Conservation (phyloP, 2,888 invertebrate species). For the Liodrosophila aerea region DNA sequence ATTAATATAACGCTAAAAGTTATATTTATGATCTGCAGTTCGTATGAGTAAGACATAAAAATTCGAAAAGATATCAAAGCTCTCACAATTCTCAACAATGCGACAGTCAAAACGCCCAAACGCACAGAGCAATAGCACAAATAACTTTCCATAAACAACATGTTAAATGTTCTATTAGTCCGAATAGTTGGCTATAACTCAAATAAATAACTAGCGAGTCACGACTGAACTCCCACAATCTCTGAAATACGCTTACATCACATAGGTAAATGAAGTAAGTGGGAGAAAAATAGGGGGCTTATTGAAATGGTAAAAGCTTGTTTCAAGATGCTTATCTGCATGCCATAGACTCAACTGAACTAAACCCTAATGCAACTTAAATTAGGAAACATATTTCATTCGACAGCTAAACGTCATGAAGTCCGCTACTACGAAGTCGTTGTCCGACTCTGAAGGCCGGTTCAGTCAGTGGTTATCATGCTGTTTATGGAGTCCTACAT, state of each 20-base stretch:
- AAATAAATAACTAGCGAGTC: slow-evolving; percentile 20
- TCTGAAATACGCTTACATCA: slow-evolving; percentile 24
- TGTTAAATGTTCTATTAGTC: slow-evolving; percentile 43
- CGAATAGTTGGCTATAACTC: slow-evolving; percentile 50
- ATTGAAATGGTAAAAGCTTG: slow-evolving; percentile 60
- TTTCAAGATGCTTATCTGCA: slow-evolving; percentile 59
- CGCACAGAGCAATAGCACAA: slow-evolving; percentile 81
- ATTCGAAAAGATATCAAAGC: not conserved
- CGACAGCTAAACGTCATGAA: slow-evolving; percentile 23
- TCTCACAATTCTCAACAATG: slow-evolving; percentile 63
- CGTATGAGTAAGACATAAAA: not conserved
- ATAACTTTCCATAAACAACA: slow-evolving; percentile 85
- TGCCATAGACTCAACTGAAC: slow-evolving; percentile 11
- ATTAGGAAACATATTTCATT: slow-evolving; percentile 53
- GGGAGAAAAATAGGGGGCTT: not conserved
- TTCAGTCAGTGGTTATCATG: slow-evolving; percentile 54
- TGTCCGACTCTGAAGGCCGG: not conserved
- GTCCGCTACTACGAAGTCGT: not conserved
- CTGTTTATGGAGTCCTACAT: slow-evolving; percentile 85
- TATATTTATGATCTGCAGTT: slow-evolving; percentile 28
- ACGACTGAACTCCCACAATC: not conserved
- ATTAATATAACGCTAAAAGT: slow-evolving; percentile 51
- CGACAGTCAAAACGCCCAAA: slow-evolving; percentile 77
- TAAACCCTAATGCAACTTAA: slow-evolving; percentile 35
- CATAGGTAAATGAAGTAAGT: not conserved